Evolutionary conservation across 2,113 vertebrate genomes (phyloP).

Genomic region (Dicerorhinus sumatrensis): DNA sequence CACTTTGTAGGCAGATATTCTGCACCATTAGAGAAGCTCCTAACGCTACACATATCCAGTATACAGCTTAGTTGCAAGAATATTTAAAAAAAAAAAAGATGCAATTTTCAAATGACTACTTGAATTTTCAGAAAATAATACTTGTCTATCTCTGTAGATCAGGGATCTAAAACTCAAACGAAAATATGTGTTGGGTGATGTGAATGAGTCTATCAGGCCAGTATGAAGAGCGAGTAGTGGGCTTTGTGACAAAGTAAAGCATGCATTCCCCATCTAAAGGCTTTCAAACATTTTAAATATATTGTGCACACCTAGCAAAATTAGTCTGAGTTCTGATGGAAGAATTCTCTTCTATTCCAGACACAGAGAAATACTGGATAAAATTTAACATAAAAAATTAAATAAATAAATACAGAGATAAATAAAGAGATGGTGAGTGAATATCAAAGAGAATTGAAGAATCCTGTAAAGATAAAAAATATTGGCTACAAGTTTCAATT

Average conservation of each 20-base stretch:
- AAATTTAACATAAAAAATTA: neutral
- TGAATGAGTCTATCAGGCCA: neutral
- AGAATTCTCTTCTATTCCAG: neutral
- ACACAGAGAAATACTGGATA: neutral
- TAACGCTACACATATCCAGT: neutral
- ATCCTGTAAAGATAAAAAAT: neutral
- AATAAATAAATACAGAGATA: neutral
- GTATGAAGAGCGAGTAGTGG: neutral
- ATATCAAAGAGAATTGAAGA: neutral
- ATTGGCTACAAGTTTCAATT: neutral
- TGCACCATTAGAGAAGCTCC: neutral
- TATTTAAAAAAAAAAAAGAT: neutral
- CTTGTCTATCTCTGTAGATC: neutral
- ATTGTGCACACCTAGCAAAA: neutral
- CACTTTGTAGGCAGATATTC: neutral
- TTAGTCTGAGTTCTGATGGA: neutral
- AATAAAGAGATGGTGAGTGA: neutral
- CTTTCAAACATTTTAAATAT: neutral
- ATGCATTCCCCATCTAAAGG: neutral
- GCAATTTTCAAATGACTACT: neutral
- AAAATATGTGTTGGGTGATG: neutral
- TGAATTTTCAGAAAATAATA: neutral
- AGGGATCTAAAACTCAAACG: neutral
- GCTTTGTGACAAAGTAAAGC: neutral
- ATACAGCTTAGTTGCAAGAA: neutral